phyloP scores from a whole-genome alignment of 2,797 vertebrate species.

The Halcyon smyrnensis region DNA sequence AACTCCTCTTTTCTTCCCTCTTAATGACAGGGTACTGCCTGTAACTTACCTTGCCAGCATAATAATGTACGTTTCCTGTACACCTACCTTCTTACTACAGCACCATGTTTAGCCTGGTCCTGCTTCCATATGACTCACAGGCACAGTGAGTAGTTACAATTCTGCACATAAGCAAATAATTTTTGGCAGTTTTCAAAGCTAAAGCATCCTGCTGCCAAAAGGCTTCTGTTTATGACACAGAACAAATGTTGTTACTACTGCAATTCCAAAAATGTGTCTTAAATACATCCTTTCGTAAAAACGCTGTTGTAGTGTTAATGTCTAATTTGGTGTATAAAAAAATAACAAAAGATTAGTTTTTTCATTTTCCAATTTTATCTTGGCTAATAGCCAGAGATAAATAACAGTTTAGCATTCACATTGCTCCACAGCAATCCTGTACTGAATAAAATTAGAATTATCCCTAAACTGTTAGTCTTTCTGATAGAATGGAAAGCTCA shows the following conservation, averaged over 20 bases:
- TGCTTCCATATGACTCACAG: constrained; percentile 48
- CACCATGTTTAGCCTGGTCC: constrained; percentile 24
- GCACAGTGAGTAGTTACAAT: constrained; percentile 54
- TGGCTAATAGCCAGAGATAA: constrained; percentile 69
- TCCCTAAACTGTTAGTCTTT: not conserved
- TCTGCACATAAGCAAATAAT: constrained; percentile 76
- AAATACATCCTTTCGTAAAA: constrained; percentile 73
- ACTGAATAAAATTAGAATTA: constrained; percentile 20
- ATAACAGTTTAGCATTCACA: constrained; percentile 64
- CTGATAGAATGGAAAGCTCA: not conserved
- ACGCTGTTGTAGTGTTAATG: constrained; percentile 48
- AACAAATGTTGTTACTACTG: constrained; percentile 76
- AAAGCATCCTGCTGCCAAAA: constrained; percentile 74
- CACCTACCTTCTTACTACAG: constrained; percentile 10
- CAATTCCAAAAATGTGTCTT: constrained; percentile 68
- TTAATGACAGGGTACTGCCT: not conserved
- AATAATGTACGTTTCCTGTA: constrained; percentile 14
- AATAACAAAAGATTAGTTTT: constrained; percentile 27
- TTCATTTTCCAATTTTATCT: constrained; percentile 55
- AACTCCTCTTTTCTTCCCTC: not conserved
- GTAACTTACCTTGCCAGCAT: constrained; percentile 8
- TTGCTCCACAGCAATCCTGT: constrained; percentile 24
- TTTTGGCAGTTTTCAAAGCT: constrained; percentile 76
- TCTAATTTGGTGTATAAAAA: constrained; percentile 70
- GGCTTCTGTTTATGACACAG: constrained; percentile 74